These are phyloP conservation scores for Sebastes elongatus DNA, from an alignment of 2,797 vertebrate genomes.

Conservation along the genomic window DNA sequence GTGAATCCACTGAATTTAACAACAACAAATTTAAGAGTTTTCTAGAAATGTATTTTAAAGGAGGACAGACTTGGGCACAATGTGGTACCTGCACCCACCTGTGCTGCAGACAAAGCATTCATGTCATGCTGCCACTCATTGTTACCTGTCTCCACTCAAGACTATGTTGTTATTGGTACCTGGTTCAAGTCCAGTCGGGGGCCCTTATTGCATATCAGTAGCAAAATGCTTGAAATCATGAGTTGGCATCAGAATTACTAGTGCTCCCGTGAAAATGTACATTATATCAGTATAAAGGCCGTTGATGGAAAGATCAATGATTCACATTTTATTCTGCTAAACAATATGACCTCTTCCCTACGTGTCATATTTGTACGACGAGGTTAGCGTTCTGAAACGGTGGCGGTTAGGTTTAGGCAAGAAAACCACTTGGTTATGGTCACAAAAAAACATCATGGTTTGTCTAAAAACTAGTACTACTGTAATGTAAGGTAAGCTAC, in stretches of 20 bases:
- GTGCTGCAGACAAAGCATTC: not conserved
- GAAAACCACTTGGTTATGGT: too few species aligned
- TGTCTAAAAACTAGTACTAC: too few species aligned
- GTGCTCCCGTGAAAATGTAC: not conserved
- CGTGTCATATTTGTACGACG: too few species aligned
- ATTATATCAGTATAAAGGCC: fast-evolving
- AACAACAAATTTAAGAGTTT: not conserved
- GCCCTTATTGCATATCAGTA: not conserved
- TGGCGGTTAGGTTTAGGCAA: too few species aligned
- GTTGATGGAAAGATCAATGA: not conserved
- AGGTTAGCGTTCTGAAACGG: too few species aligned
- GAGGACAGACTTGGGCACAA: not conserved
- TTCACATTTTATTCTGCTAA: not conserved
- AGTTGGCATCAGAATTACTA: not conserved
- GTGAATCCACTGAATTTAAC: not conserved
- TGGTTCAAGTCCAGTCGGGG: not conserved
- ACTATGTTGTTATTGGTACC: not conserved
- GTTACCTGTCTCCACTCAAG: not conserved
- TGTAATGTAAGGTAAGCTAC: too few species aligned
- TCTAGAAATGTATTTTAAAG: not conserved
- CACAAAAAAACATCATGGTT: too few species aligned
- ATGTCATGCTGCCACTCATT: not conserved
- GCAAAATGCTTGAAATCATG: not conserved
- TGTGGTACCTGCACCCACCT: not conserved
- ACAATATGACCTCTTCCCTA: too few species aligned